Evolutionary conservation across 35 echinoderm and acorn worm genomes (phyloP).

Genomic region (Strongylocentrotus purpuratus): DNA sequence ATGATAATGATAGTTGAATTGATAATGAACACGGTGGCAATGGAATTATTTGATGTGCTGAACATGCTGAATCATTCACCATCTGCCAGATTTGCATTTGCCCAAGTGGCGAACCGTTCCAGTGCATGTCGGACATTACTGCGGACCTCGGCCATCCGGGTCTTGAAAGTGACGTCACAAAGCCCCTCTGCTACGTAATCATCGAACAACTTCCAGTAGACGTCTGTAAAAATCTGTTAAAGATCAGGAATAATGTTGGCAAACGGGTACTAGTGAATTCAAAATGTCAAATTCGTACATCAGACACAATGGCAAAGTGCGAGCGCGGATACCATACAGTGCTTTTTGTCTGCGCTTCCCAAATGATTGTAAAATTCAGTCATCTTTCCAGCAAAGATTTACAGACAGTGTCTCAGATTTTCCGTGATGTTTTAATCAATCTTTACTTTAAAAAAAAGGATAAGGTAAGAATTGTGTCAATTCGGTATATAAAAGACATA

Average conservation of each 20-base stretch:
- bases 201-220: conserved; percentile 13
- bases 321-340: no score
- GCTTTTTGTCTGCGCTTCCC: no score
- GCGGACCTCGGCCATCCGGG: neutral
- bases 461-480: no score
- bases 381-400: no score
- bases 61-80: neutral
- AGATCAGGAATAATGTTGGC: neutral
- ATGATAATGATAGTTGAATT: neutral
- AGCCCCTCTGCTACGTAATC: conserved; percentile 26
- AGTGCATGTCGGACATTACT: neutral
- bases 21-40: neutral
- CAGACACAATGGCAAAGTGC: neutral
- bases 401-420: no score
- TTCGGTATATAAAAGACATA: no score
- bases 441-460: no score
- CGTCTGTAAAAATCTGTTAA: neutral
- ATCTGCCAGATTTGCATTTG: neutral
- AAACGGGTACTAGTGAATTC: neutral
- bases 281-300: neutral
- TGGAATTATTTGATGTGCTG: neutral
- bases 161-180: neutral
- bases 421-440: no score
- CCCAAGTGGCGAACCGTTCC: neutral
- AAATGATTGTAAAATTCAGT: no score